phyloP scores from a whole-genome alignment of 2,888 invertebrate genomes.

The Platycheirus albimanus region DNA sequence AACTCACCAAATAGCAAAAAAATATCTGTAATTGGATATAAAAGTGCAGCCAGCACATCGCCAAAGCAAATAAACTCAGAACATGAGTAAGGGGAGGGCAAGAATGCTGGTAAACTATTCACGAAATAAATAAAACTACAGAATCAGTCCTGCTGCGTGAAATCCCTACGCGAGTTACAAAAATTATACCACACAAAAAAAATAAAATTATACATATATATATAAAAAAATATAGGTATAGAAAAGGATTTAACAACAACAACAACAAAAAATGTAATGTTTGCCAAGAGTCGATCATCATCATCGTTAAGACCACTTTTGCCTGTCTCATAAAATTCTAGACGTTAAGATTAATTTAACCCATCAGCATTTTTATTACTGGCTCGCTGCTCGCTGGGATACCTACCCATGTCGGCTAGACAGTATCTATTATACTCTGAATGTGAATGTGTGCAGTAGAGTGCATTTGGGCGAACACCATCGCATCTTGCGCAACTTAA shows the following conservation, averaged over 20 bases:
- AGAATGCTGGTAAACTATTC: constrained; percentile 57
- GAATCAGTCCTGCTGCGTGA: constrained; percentile 67
- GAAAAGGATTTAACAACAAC: neutral
- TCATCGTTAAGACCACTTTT: constrained; percentile 73
- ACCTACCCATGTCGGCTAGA: constrained; percentile 40
- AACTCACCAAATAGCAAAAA: constrained; percentile 52
- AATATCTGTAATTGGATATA: constrained; percentile 73
- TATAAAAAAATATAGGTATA: too few relatives aligned
- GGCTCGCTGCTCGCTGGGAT: constrained; percentile 35
- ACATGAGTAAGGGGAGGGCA: constrained; percentile 54
- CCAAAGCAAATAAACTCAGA: constrained; percentile 66
- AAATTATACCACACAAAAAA: constrained; percentile 23
- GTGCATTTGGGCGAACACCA: constrained; percentile 47
- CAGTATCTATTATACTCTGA: constrained; percentile 24
- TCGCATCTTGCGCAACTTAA: constrained; percentile 14
- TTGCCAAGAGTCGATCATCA: constrained; percentile 74
- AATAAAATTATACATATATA: constrained; percentile 8
- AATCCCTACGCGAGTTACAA: constrained; percentile 49
- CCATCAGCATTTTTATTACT: constrained; percentile 70
- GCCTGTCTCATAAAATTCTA: constrained; percentile 72
- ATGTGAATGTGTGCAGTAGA: constrained; percentile 37
- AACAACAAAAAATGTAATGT: constrained; percentile 55
- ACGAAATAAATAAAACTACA: constrained; percentile 71
- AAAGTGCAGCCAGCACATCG: constrained; percentile 69
- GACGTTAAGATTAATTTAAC: constrained; percentile 71